phyloP scores from a whole-genome alignment of 2,888 invertebrate species.

The Agrilus cyanescens region DNA sequence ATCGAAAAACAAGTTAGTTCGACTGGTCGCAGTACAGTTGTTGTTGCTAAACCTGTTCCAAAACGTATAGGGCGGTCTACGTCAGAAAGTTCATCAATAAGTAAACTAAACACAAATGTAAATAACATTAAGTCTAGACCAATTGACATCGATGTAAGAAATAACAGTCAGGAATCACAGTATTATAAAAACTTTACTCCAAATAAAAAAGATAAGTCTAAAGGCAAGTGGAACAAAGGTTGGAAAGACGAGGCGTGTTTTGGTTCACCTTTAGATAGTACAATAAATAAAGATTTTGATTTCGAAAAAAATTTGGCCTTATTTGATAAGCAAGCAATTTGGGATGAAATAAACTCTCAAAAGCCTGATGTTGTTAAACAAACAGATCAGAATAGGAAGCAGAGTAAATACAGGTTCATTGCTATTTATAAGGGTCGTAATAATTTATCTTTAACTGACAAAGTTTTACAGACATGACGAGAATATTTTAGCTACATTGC shows the following conservation, averaged over 20 bases:
- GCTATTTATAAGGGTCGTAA: not conserved
- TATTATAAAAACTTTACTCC: slow-evolving; percentile 28
- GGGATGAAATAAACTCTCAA: slow-evolving; percentile 54
- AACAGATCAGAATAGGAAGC: slow-evolving; percentile 31
- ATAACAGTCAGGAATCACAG: slow-evolving; percentile 4
- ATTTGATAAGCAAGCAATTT: slow-evolving; percentile 76
- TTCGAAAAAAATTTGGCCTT: slow-evolving; percentile 88
- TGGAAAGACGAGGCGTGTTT: slow-evolving; percentile 67
- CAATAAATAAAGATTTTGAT: slow-evolving; percentile 71
- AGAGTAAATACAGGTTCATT: slow-evolving; percentile 30
- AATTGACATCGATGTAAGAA: slow-evolving; percentile 29
- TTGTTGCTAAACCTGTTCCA: slow-evolving; percentile 43
- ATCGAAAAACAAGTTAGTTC: slow-evolving; percentile 49
- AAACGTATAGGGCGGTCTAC: slow-evolving; percentile 39
- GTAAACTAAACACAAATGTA: slow-evolving; percentile 32
- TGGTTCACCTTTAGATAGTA: slow-evolving; percentile 57
- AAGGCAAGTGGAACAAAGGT: slow-evolving; percentile 36
- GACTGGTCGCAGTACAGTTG: slow-evolving; percentile 36
- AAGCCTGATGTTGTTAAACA: slow-evolving; percentile 50
- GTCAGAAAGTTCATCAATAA: slow-evolving; percentile 31
- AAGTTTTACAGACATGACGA: slow-evolving; percentile 66
- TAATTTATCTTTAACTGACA: not conserved
- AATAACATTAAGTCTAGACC: slow-evolving; percentile 33
- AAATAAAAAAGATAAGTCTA: slow-evolving; percentile 40
- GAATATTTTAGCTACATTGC: slow-evolving; percentile 60